Percentiles rank a stretch among this genome's conserved stretches.
phyloP scores from a whole-genome alignment of 2,113 vertebrate species.

The Pseudorasbora parva region DNA sequence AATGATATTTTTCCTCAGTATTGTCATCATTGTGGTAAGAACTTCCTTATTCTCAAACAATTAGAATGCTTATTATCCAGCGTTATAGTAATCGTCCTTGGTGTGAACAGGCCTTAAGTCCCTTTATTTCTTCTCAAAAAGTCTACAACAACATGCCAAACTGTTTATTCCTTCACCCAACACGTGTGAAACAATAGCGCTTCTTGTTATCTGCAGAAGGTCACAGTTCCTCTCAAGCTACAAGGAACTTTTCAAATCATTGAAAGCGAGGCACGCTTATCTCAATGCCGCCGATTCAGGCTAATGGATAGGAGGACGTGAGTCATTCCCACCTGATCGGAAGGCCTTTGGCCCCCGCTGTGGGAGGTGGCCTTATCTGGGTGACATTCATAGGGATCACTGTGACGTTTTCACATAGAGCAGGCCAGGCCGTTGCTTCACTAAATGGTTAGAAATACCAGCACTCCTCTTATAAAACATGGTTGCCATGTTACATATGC shows the following conservation, averaged over 20 bases:
- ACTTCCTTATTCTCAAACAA: background rate
- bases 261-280: constrained; percentile 15
- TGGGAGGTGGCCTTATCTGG: constrained; percentile 42
- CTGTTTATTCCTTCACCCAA: background rate
- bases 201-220: constrained; percentile 33
- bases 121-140: background rate
- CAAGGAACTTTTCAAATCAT: constrained; percentile 13
- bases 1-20: background rate
- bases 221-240: constrained; percentile 30
- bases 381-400: constrained; percentile 44
- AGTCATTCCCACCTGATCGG: constrained; percentile 30
- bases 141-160: constrained; percentile 6
- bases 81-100: background rate
- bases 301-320: constrained; percentile 2
- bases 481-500: constrained; percentile 16
- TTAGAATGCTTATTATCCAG: background rate
- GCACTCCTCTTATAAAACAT: constrained; percentile 21
- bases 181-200: constrained; percentile 9
- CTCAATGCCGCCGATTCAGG: constrained; percentile 9
- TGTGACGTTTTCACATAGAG: constrained; percentile 11
- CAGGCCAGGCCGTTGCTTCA: background rate
- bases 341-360: constrained; percentile 35
- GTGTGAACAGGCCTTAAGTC: background rate
- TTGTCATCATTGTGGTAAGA: background rate
- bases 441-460: constrained; percentile 16